Conservation (phyloP, 2,888 invertebrate genomes). For the Eugnorisma glareosa region DNA sequence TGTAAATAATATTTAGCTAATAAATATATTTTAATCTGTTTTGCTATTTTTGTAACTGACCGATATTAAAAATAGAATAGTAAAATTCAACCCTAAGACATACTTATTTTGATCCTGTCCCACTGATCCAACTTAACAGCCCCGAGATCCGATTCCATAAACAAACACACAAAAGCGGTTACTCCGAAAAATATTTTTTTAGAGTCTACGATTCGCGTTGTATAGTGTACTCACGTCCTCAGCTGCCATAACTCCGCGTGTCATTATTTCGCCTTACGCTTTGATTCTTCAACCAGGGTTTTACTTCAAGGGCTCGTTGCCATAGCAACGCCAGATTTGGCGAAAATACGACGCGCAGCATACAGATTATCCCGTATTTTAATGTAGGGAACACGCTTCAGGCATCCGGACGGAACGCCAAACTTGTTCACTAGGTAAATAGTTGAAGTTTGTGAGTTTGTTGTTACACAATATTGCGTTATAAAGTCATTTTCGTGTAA, state of each 20-base stretch:
- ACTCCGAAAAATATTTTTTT: constrained; percentile 51
- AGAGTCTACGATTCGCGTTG: constrained; percentile 41
- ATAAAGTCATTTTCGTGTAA: constrained; percentile 80
- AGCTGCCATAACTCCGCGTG: constrained; percentile 81
- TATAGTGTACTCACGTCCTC: constrained; percentile 68
- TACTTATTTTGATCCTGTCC: constrained; percentile 44
- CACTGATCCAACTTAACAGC: constrained; percentile 54
- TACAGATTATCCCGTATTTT: constrained; percentile 79
- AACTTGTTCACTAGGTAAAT: constrained; percentile 86
- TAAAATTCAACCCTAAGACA: neutral
- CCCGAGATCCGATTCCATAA: constrained; percentile 61
- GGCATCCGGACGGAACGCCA: constrained; percentile 80
- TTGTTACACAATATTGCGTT: constrained; percentile 80
- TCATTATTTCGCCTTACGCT: constrained; percentile 86
- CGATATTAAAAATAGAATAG: constrained; percentile 8
- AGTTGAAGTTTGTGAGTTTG: constrained; percentile 80
- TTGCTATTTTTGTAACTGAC: neutral
- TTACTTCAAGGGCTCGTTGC: constrained; percentile 79
- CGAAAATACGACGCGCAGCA: constrained; percentile 82
- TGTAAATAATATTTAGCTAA: too few species aligned
- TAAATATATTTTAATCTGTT: too few species aligned
- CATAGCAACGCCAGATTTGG: constrained; percentile 84
- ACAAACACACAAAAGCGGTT: constrained; percentile 63
- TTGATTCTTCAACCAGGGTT: constrained; percentile 79
- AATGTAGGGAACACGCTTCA: constrained; percentile 74